These are phyloP conservation scores for Antheraea pernyi DNA, from an alignment of 1,140 invertebrate species.

Conservation along the genomic window DNA sequence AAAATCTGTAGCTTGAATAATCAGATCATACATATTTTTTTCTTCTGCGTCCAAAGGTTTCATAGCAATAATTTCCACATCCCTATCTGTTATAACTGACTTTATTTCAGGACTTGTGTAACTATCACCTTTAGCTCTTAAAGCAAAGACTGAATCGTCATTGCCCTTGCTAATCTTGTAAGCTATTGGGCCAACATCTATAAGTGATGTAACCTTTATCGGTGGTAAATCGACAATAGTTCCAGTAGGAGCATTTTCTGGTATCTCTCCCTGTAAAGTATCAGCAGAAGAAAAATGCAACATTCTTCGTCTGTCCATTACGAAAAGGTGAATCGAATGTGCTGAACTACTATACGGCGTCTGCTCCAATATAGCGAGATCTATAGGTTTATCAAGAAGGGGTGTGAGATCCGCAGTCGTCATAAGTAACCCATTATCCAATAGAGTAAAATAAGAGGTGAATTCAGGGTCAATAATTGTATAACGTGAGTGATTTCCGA, in stretches of 20 bases:
- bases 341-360: conserved; percentile 88
- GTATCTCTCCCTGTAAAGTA: conserved; percentile 84
- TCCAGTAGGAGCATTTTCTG: conserved; percentile 86
- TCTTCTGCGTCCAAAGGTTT: conserved; percentile 87
- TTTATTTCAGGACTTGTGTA: conserved; percentile 80
- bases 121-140: conserved; percentile 81
- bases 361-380: conserved; percentile 90
- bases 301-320: conserved; percentile 89
- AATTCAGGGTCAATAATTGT: conserved; percentile 87
- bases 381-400: conserved; percentile 88
- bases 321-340: conserved; percentile 89
- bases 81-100: conserved; percentile 79
- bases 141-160: conserved; percentile 84
- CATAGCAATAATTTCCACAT: conserved; percentile 86
- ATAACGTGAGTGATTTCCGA: conserved; percentile 80
- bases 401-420: conserved; percentile 91
- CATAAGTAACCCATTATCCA: conserved; percentile 94
- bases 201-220: conserved; percentile 80
- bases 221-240: conserved; percentile 85
- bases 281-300: conserved; percentile 84
- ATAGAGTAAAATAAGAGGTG: conserved; percentile 90
- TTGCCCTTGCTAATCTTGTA: conserved; percentile 89
- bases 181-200: conserved; percentile 82
- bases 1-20: conserved; percentile 87
- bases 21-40: conserved; percentile 84